Percentiles rank a stretch among this genome's conserved stretches.
These are phyloP conservation scores for Patella caerulea DNA, from an alignment of 2,888 invertebrate species.

Conservation along the genomic window DNA sequence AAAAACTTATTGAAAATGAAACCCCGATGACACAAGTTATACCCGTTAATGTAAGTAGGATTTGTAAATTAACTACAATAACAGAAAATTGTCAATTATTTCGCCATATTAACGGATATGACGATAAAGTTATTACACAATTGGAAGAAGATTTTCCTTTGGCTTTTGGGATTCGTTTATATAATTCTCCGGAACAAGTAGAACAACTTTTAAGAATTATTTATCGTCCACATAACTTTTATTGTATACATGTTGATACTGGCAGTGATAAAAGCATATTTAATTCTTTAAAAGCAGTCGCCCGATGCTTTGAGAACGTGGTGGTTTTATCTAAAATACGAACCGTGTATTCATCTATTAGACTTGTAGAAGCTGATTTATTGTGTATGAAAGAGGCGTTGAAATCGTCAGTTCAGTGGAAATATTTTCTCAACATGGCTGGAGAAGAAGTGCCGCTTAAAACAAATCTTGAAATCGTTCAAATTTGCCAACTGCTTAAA, in stretches of 20 bases:
- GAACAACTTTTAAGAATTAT: constrained; percentile 60
- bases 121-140: constrained; percentile 29
- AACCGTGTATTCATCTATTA: constrained; percentile 42
- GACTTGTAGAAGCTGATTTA: constrained; percentile 46
- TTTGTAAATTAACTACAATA: constrained; percentile 31
- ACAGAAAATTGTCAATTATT: constrained; percentile 22
- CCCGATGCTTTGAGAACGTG: constrained; percentile 58
- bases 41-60: not conserved
- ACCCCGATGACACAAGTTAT: too few relatives aligned
- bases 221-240: constrained; percentile 65
- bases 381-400: constrained; percentile 43
- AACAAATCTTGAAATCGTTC: constrained; percentile 67
- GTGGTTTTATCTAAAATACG: constrained; percentile 47
- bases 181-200: constrained; percentile 50
- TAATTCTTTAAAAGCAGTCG: constrained; percentile 37
- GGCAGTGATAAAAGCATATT: too few relatives aligned
- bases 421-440: constrained; percentile 69
- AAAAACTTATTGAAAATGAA: not conserved
- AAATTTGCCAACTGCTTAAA: constrained; percentile 61
- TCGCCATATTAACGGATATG: constrained; percentile 37
- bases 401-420: constrained; percentile 53
- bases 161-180: constrained; percentile 58
- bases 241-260: constrained; percentile 67
- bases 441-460: constrained; percentile 67
- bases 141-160: constrained; percentile 56